A percentile compares a stretch with the other conserved stretches of the same genome.
Evolutionary conservation across 2,797 vertebrate species (phyloP).

Genomic region (Gallirallus australis): DNA sequence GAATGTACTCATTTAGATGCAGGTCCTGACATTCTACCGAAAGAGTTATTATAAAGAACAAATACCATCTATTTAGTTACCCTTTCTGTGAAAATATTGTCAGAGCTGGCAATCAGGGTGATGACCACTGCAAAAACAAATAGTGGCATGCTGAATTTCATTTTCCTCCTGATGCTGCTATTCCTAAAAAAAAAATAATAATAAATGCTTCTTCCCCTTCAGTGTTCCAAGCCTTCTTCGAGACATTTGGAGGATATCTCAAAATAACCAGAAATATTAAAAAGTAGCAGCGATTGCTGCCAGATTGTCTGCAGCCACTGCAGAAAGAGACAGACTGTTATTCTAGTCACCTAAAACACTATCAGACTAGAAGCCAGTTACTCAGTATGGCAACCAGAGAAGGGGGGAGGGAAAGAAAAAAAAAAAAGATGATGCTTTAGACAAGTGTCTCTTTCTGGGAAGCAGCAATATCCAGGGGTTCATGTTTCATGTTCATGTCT

Average conservation of each 20-base stretch:
- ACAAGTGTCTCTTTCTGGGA: neutral
- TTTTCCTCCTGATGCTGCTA: slow-evolving; percentile 56
- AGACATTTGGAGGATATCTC: slow-evolving; percentile 74
- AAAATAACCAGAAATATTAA: slow-evolving; percentile 75
- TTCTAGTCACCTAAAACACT: slow-evolving; percentile 67
- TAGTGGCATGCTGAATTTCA: slow-evolving; percentile 59
- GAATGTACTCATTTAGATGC: slow-evolving; percentile 64
- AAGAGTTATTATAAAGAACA: slow-evolving; percentile 68
- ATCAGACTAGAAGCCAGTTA: slow-evolving; percentile 70
- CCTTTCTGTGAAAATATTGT: slow-evolving; percentile 72
- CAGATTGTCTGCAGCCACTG: slow-evolving; percentile 73
- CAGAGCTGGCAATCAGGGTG: slow-evolving; percentile 71
- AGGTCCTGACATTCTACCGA: slow-evolving; percentile 51
- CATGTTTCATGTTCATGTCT: neutral
- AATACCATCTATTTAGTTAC: slow-evolving; percentile 71
- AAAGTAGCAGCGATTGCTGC: slow-evolving; percentile 73
- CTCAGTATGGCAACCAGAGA: slow-evolving; percentile 53
- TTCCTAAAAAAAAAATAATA: neutral
- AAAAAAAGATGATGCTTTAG: neutral
- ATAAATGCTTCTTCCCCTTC: slow-evolving; percentile 21
- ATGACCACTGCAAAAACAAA: slow-evolving; percentile 71
- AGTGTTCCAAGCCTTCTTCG: slow-evolving; percentile 61
- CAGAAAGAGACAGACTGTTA: slow-evolving; percentile 70
- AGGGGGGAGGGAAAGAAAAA: accelerated
- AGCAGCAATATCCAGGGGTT: neutral